phyloP scores from a whole-genome alignment of 2,888 invertebrate species.

The Eurytoma adleriae region DNA sequence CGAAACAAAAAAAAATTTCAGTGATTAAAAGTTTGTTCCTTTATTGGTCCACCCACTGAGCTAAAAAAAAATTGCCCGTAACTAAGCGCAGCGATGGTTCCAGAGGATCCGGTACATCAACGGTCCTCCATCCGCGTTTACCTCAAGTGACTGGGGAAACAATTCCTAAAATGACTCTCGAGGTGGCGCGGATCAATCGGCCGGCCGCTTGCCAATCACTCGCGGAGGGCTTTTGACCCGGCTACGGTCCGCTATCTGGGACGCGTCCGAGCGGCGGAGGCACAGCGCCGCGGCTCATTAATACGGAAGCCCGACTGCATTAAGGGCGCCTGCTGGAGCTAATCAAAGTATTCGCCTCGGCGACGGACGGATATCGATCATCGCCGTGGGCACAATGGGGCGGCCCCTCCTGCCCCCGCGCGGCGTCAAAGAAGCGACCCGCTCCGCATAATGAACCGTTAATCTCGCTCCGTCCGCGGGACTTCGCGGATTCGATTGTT shows the following conservation, averaged over 20 bases:
- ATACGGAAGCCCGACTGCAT: not conserved
- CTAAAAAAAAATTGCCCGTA: no score
- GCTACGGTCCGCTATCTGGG: not conserved
- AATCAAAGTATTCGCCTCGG: slow-evolving; percentile 1
- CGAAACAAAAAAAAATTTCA: no score
- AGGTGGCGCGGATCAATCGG: slow-evolving; percentile 12
- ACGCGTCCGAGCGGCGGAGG: not conserved
- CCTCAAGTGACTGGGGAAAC: not conserved
- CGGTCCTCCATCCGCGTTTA: no score
- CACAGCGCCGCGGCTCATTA: not conserved
- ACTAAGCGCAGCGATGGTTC: no score
- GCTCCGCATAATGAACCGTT: no score
- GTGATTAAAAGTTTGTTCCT: no score
- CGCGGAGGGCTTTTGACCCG: slow-evolving; percentile 36
- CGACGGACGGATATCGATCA: not conserved
- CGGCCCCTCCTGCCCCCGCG: no score
- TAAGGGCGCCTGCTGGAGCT: not conserved
- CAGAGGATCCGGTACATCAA: no score
- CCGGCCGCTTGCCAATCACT: slow-evolving; percentile 24
- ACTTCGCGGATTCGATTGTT: no score
- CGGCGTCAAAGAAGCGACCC: no score
- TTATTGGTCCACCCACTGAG: no score
- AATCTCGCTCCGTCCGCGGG: no score
- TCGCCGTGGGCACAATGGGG: not conserved
- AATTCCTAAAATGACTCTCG: not conserved